Evolutionary conservation across 2,888 invertebrate genomes (phyloP).

Genomic region (Conistra vaccinii): DNA sequence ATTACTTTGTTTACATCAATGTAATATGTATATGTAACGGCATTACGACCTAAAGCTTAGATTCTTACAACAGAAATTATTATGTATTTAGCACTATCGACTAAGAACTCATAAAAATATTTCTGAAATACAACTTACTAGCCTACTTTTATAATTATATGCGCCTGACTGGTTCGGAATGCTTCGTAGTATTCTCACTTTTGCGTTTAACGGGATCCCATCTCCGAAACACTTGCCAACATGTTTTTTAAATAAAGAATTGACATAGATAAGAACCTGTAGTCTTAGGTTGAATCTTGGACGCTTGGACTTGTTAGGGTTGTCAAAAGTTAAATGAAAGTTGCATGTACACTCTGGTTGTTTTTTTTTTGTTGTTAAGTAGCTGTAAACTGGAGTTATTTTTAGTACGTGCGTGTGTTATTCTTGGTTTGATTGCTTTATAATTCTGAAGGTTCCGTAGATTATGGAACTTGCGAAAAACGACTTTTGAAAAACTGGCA

Average conservation of each 20-base stretch:
- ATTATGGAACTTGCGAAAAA: no score
- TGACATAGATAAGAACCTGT: constrained; percentile 82
- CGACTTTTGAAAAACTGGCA: no score
- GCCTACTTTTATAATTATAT: constrained; percentile 73
- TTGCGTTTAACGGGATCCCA: constrained; percentile 81
- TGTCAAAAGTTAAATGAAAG: constrained; percentile 39
- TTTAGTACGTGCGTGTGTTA: background rate
- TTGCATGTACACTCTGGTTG: background rate
- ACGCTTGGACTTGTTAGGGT: constrained; percentile 10
- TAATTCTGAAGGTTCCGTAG: background rate
- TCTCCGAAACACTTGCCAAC: constrained; percentile 72
- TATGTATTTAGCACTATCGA: constrained; percentile 58
- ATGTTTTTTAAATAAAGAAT: constrained; percentile 78
- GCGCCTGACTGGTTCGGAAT: constrained; percentile 42
- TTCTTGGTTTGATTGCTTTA: constrained; percentile 1
- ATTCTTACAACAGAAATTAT: constrained; percentile 8
- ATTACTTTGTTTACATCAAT: no score
- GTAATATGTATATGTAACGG: constrained; percentile 22
- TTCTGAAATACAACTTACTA: constrained; percentile 69
- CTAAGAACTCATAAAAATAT: constrained; percentile 62
- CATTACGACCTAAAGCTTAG: constrained; percentile 2
- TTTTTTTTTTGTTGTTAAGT: background rate
- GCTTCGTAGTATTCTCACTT: constrained; percentile 67
- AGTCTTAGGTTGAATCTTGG: constrained; percentile 7
- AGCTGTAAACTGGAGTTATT: background rate